Evolutionary conservation across 2,113 vertebrate genomes (phyloP).

Genomic region (Argyrosomus japonicus): DNA sequence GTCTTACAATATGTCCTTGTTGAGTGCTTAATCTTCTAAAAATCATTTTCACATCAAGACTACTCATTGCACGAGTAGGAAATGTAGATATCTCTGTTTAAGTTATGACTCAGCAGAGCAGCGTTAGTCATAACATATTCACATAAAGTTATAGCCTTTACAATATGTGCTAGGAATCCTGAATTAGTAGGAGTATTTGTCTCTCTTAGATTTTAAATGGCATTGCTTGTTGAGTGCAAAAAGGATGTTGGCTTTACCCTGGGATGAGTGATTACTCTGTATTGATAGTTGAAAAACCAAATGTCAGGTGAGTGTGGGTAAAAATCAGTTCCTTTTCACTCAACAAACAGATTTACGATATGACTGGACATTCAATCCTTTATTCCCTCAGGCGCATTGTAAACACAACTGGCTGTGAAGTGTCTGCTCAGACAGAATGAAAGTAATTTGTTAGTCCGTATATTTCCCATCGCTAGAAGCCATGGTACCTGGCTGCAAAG

Average conservation of each 20-base stretch:
- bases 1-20: not conserved
- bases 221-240: not conserved
- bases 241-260: not conserved
- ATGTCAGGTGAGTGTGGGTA: constrained; percentile 8
- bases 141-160: not conserved
- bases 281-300: constrained; percentile 19
- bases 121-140: not conserved
- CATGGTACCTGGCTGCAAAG: constrained; percentile 49
- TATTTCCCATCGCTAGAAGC: constrained; percentile 57
- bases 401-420: constrained; percentile 62
- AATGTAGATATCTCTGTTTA: constrained; percentile 9
- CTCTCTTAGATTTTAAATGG: not conserved
- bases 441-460: constrained; percentile 67
- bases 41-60: not conserved
- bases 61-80: not conserved
- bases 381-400: constrained; percentile 37
- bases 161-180: not conserved
- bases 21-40: not conserved
- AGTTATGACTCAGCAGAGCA: not conserved
- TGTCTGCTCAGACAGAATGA: constrained; percentile 57
- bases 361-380: constrained; percentile 56
- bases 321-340: constrained; percentile 39
- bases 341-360: constrained; percentile 45
- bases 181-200: not conserved
- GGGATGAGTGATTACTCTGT: not conserved